These are phyloP conservation scores for Halictus rubicundus DNA, from an alignment of 1,140 invertebrate species.

Conservation along the genomic window DNA sequence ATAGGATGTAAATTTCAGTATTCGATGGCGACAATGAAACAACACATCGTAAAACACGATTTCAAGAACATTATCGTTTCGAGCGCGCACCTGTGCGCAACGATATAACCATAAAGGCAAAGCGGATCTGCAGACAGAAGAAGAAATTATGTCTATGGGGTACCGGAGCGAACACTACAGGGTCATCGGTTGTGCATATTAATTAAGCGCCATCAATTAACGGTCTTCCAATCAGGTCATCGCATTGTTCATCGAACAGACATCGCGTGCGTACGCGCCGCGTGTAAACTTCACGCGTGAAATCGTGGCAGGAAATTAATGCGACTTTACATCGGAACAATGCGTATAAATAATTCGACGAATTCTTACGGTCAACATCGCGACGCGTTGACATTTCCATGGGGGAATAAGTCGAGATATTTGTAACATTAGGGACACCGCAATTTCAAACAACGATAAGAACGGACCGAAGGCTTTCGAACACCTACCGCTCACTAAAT, in stretches of 20 bases:
- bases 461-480: too few species aligned
- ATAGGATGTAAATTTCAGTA: neutral
- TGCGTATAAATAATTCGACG: too few species aligned
- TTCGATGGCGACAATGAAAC: neutral
- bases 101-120: conserved; percentile 19
- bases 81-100: neutral
- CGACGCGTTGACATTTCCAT: too few species aligned
- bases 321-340: neutral
- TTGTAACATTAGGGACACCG: too few species aligned
- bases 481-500: too few species aligned
- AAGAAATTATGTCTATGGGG: conserved; percentile 10
- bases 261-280: neutral
- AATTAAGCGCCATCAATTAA: conserved; percentile 57
- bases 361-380: too few species aligned
- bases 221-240: conserved; percentile 37
- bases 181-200: conserved; percentile 31
- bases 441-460: too few species aligned
- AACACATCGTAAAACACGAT: neutral
- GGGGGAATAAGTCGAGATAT: too few species aligned
- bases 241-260: conserved; percentile 33
- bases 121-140: conserved; percentile 18
- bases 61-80: neutral
- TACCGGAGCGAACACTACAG: neutral
- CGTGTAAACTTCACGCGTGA: neutral
- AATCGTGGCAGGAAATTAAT: neutral